These are phyloP conservation scores for Macropis europaea DNA, from an alignment of 2,888 invertebrate species.

Conservation along the genomic window DNA sequence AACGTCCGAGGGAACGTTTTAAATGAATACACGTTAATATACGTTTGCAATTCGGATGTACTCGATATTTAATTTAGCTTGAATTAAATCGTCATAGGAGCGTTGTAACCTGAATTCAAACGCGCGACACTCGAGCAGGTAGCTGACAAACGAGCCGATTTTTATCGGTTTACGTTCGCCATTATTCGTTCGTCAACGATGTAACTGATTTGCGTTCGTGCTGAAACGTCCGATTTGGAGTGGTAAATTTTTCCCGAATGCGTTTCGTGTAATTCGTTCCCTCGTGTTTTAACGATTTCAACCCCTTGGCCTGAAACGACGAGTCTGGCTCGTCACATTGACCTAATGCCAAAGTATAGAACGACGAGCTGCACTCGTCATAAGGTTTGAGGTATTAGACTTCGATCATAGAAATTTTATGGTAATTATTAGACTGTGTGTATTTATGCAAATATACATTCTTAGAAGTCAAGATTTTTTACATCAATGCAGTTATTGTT, in stretches of 20 bases:
- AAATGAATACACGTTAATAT: slow-evolving; percentile 38
- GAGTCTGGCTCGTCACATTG: too few relatives aligned
- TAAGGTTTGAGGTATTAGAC: too few relatives aligned
- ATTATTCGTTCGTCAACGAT: slow-evolving; percentile 38
- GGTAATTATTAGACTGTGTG: too few relatives aligned
- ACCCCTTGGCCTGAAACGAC: too few relatives aligned
- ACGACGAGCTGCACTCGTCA: too few relatives aligned
- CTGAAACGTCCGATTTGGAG: not conserved
- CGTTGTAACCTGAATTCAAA: slow-evolving; percentile 23
- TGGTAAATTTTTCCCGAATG: not conserved
- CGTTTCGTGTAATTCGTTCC: not conserved
- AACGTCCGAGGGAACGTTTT: slow-evolving; percentile 25
- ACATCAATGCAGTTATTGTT: too few relatives aligned
- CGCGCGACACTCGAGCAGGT: not conserved
- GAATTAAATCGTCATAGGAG: slow-evolving; percentile 46
- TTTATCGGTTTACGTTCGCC: slow-evolving; percentile 29
- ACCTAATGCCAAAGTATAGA: too few relatives aligned
- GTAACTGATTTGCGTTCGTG: slow-evolving; percentile 19
- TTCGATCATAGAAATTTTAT: too few relatives aligned
- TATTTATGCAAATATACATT: too few relatives aligned
- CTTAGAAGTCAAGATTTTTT: too few relatives aligned
- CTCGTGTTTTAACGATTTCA: too few relatives aligned
- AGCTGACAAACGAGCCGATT: slow-evolving; percentile 7
- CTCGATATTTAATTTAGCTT: slow-evolving; percentile 49
- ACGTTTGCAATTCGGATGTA: slow-evolving; percentile 22